phyloP scores from a whole-genome alignment of 1,140 invertebrate species.

The Formica exsecta region DNA sequence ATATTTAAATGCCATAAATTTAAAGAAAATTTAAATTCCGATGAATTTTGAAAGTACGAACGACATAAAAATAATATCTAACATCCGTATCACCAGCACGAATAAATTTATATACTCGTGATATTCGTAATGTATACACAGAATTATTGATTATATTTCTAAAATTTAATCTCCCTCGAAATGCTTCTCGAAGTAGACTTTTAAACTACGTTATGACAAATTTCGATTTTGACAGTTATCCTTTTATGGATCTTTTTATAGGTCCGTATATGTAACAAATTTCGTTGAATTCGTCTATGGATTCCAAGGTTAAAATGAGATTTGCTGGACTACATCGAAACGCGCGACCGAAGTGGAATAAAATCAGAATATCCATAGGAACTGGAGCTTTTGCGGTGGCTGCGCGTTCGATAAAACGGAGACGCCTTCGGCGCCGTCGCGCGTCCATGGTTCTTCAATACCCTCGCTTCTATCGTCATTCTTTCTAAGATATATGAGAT shows the following conservation, averaged over 20 bases:
- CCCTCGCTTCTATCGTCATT: constrained; percentile 60
- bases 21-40: background rate
- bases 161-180: background rate
- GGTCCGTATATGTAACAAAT: background rate
- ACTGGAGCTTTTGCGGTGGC: constrained; percentile 63
- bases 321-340: background rate
- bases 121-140: background rate
- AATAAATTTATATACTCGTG: background rate
- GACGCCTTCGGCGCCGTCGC: constrained; percentile 78
- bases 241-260: background rate
- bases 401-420: constrained; percentile 79
- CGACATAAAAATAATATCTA: background rate
- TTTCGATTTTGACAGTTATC: background rate
- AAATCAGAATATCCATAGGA: constrained; percentile 78
- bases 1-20: background rate
- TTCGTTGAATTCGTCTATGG: background rate
- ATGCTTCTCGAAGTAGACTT: background rate
- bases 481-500: constrained; percentile 67
- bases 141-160: background rate
- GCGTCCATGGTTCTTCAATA: constrained; percentile 67
- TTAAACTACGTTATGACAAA: background rate
- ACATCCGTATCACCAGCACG: background rate
- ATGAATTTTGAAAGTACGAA: background rate
- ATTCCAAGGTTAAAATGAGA: constrained; percentile 28
- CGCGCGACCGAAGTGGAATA: constrained; percentile 21